Conservation (phyloP, 1,140 invertebrate genomes). For the Trissolcus basalis region DNA sequence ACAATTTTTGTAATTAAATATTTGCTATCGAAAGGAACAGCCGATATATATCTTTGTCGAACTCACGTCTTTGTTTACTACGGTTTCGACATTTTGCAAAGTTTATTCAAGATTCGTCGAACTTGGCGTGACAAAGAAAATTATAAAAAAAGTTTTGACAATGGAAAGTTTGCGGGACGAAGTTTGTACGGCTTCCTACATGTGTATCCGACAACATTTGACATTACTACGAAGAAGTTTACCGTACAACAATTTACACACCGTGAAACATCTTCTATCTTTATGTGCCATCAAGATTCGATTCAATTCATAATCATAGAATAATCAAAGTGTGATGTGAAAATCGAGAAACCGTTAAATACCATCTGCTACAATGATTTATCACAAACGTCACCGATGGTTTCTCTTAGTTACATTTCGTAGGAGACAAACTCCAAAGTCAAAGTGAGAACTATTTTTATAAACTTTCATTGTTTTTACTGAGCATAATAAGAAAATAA, state of each 20-base stretch:
- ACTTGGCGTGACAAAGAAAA: too few species aligned
- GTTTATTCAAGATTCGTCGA: too few species aligned
- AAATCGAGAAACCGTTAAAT: slow-evolving; percentile 54
- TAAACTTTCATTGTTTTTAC: too few species aligned
- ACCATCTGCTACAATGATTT: slow-evolving; percentile 57
- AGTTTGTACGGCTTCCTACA: slow-evolving; percentile 2
- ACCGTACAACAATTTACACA: slow-evolving; percentile 31
- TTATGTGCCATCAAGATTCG: slow-evolving; percentile 37
- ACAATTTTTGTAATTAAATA: too few species aligned
- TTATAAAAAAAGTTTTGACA: background rate
- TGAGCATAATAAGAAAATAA: too few species aligned
- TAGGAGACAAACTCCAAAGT: slow-evolving; percentile 48
- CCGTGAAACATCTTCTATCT: slow-evolving; percentile 32
- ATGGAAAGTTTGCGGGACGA: background rate
- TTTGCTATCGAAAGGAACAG: too few species aligned
- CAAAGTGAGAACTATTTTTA: slow-evolving; percentile 19
- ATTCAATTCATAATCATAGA: slow-evolving; percentile 48
- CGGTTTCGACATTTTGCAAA: too few species aligned
- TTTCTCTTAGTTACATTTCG: slow-evolving; percentile 55
- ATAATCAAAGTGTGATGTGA: slow-evolving; percentile 48
- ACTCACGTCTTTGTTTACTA: too few species aligned
- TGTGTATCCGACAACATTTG: background rate
- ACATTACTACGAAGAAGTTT: slow-evolving; percentile 15
- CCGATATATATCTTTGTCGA: too few species aligned
- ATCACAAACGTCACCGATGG: slow-evolving; percentile 35